Percentiles rank a stretch among this genome's conserved stretches.
phyloP scores from a whole-genome alignment of 53 echinoderm and acorn worm genomes.

The Temnopleurus reevesii region DNA sequence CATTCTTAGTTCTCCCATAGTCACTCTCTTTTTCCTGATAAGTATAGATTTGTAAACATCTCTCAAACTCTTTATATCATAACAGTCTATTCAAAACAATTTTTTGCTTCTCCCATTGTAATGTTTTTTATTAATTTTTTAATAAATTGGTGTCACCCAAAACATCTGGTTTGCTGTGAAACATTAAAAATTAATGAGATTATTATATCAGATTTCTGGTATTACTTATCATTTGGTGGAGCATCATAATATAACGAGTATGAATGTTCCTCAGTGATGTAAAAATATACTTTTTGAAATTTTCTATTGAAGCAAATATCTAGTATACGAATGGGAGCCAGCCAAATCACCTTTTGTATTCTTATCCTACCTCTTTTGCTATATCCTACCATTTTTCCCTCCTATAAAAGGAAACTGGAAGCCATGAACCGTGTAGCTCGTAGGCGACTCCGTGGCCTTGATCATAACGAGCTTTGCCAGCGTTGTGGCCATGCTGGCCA shows the following conservation, averaged over 20 bases:
- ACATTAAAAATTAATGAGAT: no score
- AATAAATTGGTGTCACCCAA: no score
- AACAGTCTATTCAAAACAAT: no score
- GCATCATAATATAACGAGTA: no score
- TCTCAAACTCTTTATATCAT: no score
- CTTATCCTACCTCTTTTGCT: background rate
- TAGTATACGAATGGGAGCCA: background rate
- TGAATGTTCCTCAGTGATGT: no score
- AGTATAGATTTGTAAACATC: no score
- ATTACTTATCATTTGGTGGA: no score
- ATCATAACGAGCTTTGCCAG: conserved; percentile 78
- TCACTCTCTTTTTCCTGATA: background rate
- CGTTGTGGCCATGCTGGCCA: conserved; percentile 87
- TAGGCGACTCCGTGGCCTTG: conserved; percentile 53
- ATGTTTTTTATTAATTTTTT: no score
- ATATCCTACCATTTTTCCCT: background rate
- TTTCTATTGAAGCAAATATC: background rate
- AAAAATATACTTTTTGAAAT: background rate
- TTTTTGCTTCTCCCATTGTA: no score
- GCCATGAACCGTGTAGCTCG: conserved; percentile 50
- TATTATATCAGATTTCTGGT: no score
- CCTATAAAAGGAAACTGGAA: conserved; percentile 32
- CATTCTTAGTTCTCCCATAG: background rate
- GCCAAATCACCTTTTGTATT: background rate
- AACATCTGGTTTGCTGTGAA: no score